Base-by-base conservation (phyloP, 2,888 invertebrate species). In the Ischnus inquisitorius region DNA sequence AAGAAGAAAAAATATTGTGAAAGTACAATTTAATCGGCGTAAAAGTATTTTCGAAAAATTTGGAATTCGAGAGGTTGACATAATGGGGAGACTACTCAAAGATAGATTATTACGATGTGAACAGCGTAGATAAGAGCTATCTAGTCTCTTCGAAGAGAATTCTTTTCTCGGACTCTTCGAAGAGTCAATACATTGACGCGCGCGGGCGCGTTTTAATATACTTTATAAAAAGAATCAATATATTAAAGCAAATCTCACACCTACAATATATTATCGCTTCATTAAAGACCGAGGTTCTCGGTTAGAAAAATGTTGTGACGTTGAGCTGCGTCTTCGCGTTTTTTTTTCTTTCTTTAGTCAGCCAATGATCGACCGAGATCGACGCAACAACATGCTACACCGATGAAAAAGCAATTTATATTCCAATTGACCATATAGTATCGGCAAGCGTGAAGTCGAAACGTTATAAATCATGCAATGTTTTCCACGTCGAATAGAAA, bases 401-500 rank as follows among this genome's bases (percentile, higher is more conserved):
- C 3, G 65, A 67, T 60, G 34, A 25, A 76, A 46, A 43, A 62
- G 62, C 22, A 62, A 68, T 69, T 51, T 69, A 74, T 60, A 72
- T 78, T 72, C 67, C n/a, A 43, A 41, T 65, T 71, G 72, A 72
- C 69, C 22, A 3, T 78, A 5, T 19, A 60, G 22, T 67, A 16
- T 68, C 25, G 10, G 34, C n/a, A 65, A 67, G 57, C 60, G 48
- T 54, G 46, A 34, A 72, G 46, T 25, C 46, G n/a, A 8, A 60
- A 46, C 48, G 46, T 46, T 19, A 82, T 78, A 67, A 72, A 82
- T 82, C 67, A 54, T 34, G 16, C 57, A 19, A 34, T 68, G 72
- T 82, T 78, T 72, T 78, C 14, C 48, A 41, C 16, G 22, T 51
- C 41, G 67, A 41, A 77, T 78, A n/a, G 67, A 82, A 78, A 60